A percentile compares a stretch with the other conserved stretches of the same genome.
These are phyloP conservation scores for Dasyurus viverrinus DNA, from an alignment of 2,113 vertebrate genomes.

Conservation along the genomic window DNA sequence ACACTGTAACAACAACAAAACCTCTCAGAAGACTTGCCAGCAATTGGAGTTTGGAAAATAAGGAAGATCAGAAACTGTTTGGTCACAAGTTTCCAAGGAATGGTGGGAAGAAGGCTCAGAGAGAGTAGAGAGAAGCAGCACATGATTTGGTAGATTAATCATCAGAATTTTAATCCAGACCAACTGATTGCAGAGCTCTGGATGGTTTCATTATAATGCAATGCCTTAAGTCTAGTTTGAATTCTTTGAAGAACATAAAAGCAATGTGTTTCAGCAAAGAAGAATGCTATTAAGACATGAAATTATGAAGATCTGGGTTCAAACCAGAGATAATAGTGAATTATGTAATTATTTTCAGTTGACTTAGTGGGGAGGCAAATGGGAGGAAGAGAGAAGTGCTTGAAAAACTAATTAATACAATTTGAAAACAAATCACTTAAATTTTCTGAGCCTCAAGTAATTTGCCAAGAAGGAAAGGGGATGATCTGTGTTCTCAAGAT, in stretches of 20 bases:
- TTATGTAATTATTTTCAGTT: background rate
- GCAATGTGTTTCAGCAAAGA: background rate
- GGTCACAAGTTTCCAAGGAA: slow-evolving; percentile 31
- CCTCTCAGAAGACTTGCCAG: background rate
- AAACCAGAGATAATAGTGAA: background rate
- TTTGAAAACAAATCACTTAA: background rate
- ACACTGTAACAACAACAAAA: slow-evolving; percentile 56
- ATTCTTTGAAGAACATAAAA: background rate
- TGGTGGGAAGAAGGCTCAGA: background rate
- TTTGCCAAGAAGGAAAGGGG: background rate
- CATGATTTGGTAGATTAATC: background rate
- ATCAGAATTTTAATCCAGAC: background rate
- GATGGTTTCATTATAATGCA: background rate
- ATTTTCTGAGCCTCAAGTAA: background rate
- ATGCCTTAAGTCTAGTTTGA: background rate
- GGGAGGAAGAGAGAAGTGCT: background rate
- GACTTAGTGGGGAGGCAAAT: background rate
- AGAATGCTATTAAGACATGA: too few relatives aligned
- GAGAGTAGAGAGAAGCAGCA: background rate
- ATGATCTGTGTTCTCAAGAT: background rate
- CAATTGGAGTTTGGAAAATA: background rate
- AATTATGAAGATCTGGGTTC: background rate
- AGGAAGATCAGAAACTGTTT: background rate
- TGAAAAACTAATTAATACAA: background rate
- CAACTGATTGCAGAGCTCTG: background rate